Conservation (phyloP, 1,140 invertebrate species). For the Yoshiicerus persimilis region DNA sequence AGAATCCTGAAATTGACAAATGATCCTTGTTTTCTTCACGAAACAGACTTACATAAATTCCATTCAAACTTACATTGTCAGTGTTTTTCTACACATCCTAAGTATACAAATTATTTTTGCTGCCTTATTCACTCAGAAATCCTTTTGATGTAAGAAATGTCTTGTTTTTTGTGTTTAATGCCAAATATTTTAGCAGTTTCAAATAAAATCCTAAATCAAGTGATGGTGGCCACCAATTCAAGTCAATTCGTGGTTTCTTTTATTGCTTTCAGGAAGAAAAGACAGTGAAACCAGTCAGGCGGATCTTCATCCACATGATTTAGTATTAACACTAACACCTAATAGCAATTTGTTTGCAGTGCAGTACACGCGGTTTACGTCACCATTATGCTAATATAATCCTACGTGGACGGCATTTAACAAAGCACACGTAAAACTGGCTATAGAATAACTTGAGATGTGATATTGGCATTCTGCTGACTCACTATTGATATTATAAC, state of each 20-base stretch:
- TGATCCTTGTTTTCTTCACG: neutral
- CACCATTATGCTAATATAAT: neutral
- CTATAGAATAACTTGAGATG: too few relatives aligned
- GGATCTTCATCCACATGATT: neutral
- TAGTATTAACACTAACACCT: too few relatives aligned
- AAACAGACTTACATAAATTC: neutral
- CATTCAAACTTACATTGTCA: too few relatives aligned
- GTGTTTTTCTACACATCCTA: too few relatives aligned
- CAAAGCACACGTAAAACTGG: too few relatives aligned
- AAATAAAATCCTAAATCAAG: neutral
- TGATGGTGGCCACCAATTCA: neutral
- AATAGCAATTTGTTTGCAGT: too few relatives aligned
- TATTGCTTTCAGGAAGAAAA: neutral
- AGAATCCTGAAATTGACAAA: slow-evolving; percentile 13
- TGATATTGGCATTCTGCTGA: too few relatives aligned
- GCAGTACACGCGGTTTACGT: too few relatives aligned
- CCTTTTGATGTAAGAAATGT: neutral
- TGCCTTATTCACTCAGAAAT: too few relatives aligned
- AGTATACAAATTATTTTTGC: too few relatives aligned
- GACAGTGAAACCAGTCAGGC: neutral
- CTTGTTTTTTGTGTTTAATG: neutral
- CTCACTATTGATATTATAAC: too few relatives aligned
- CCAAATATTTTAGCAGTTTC: neutral
- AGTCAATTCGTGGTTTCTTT: neutral
- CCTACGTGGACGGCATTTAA: neutral